These are phyloP conservation scores for Bambusicola thoracicus DNA, from an alignment of 2,113 vertebrate species.

Conservation along the genomic window DNA sequence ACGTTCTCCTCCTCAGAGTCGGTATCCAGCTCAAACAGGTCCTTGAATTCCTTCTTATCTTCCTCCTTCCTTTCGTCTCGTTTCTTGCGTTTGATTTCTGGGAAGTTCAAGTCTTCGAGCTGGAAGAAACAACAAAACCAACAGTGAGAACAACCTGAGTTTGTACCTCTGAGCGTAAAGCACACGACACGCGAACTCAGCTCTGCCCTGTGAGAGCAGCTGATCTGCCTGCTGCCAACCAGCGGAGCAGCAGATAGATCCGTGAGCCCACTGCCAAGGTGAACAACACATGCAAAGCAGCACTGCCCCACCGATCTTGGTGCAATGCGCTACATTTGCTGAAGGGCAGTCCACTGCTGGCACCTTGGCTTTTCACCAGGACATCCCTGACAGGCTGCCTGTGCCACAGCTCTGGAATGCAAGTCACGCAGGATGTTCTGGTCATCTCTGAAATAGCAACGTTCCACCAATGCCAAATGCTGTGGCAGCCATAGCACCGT, in stretches of 20 bases:
- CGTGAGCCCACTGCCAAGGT: not conserved
- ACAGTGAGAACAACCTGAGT: not conserved
- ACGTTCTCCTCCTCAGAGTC: slow-evolving; percentile 78
- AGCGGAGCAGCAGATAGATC: not conserved
- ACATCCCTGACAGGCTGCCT: rapidly evolving
- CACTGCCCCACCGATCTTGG: not conserved
- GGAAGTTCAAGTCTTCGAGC: slow-evolving; percentile 94
- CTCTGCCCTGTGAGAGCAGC: not conserved
- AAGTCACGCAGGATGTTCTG: not conserved
- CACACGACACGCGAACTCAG: not conserved
- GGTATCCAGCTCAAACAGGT: slow-evolving; percentile 88
- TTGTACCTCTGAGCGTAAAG: not conserved
- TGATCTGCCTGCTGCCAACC: not conserved
- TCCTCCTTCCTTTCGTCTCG: slow-evolving; percentile 81
- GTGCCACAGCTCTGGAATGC: not conserved
- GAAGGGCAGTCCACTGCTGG: not conserved
- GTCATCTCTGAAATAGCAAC: not conserved
- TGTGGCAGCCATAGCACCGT: not conserved
- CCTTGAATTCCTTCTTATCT: slow-evolving; percentile 91
- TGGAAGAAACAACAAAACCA: slow-evolving; percentile 14
- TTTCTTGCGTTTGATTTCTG: slow-evolving; percentile 90
- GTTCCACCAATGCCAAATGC: not conserved
- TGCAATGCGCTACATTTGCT: not conserved
- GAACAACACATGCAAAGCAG: not conserved
- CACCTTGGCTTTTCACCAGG: not conserved